phyloP scores from a whole-genome alignment of 92 coral and sea anemone species.

The Porites evermanni region DNA sequence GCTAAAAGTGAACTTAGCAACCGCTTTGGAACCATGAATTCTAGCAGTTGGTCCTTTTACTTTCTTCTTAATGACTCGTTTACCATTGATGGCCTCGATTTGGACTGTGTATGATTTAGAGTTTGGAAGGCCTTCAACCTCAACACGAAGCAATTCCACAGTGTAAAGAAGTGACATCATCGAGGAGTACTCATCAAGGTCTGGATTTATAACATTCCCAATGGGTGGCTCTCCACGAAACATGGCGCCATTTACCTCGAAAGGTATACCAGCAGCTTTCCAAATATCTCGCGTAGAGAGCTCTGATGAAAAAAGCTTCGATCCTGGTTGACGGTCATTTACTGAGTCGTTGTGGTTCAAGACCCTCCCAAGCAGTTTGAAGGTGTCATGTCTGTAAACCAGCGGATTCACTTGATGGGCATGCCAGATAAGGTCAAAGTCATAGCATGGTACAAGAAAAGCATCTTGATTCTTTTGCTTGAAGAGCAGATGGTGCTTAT shows the following conservation, averaged over 20 bases:
- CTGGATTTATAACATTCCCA: slow-evolving; percentile 2
- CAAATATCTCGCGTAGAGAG: slow-evolving; percentile 39
- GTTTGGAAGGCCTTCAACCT: slow-evolving; percentile 48
- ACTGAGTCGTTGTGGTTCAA: slow-evolving; percentile 61
- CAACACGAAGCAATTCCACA: slow-evolving; percentile 32
- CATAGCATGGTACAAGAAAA: too few relatives aligned
- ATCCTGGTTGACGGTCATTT: slow-evolving; percentile 55
- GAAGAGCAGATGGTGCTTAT: too few relatives aligned
- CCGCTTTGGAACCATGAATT: neutral
- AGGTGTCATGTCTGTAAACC: slow-evolving; percentile 50
- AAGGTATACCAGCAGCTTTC: slow-evolving; percentile 36
- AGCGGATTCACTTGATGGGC: slow-evolving; percentile 42
- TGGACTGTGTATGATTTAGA: slow-evolving; percentile 37
- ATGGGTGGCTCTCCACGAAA: slow-evolving; percentile 65
- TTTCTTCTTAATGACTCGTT: slow-evolving; percentile 17
- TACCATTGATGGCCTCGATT: slow-evolving; percentile 30
- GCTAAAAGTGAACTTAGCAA: slow-evolving; percentile 31
- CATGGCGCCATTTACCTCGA: slow-evolving; percentile 63
- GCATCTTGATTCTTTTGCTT: too few relatives aligned
- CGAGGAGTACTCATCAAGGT: slow-evolving; percentile 27
- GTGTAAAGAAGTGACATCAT: slow-evolving; percentile 33
- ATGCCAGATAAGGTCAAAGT: too few relatives aligned
- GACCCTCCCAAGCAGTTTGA: slow-evolving; percentile 32
- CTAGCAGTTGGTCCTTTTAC: slow-evolving; percentile 24
- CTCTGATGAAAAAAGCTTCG: slow-evolving; percentile 44